These are phyloP conservation scores for Drosophila nr. medialis DNA, from an alignment of 2,888 invertebrate species.

Conservation along the genomic window DNA sequence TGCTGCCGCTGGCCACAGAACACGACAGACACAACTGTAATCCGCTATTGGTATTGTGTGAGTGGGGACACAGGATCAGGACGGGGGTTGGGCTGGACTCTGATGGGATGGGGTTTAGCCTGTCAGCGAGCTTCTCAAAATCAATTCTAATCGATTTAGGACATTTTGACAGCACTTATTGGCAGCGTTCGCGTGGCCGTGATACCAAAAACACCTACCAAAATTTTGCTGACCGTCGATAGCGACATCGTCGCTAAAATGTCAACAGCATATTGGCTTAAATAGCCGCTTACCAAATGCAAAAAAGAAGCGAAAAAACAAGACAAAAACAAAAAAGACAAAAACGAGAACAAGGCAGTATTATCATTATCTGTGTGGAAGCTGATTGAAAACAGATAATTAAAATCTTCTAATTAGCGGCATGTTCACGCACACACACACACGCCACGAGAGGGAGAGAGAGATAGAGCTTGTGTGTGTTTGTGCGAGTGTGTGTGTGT, in stretches of 20 bases:
- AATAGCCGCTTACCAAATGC: constrained; percentile 38
- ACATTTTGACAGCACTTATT: constrained; percentile 81
- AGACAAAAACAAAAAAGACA: neutral
- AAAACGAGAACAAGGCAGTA: constrained; percentile 58
- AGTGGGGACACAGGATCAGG: constrained; percentile 30
- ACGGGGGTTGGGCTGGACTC: neutral
- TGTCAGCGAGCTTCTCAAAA: constrained; percentile 74
- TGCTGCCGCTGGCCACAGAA: constrained; percentile 57
- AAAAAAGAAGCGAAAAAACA: neutral
- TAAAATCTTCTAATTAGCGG: constrained; percentile 79
- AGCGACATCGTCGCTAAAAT: constrained; percentile 45
- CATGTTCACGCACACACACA: constrained; percentile 78
- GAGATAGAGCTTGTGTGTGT: neutral
- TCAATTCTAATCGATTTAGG: constrained; percentile 82
- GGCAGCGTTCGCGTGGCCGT: constrained; percentile 78
- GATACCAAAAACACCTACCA: constrained; percentile 69
- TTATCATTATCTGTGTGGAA: constrained; percentile 78
- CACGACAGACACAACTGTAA: constrained; percentile 80
- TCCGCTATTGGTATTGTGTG: constrained; percentile 69
- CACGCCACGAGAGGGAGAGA: constrained; percentile 14
- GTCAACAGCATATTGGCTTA: constrained; percentile 75
- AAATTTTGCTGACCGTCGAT: constrained; percentile 28
- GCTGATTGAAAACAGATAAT: constrained; percentile 78
- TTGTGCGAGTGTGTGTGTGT: constrained; percentile 33
- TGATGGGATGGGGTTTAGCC: constrained; percentile 40